Conservation (phyloP, 1,140 invertebrate genomes). For the Penaeus chinensis region DNA sequence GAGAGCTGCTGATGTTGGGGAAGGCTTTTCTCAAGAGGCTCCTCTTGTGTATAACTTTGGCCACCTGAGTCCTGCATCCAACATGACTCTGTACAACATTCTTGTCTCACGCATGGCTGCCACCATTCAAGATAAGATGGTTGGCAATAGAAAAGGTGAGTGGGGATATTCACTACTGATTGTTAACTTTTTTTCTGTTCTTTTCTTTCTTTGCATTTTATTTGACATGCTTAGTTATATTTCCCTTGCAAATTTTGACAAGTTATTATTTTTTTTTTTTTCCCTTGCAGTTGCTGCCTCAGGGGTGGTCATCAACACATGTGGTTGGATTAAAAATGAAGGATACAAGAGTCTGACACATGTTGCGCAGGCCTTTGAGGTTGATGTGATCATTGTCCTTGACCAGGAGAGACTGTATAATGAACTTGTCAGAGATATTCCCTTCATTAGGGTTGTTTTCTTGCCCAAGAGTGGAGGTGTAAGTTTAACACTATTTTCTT, state of each 20-base stretch:
- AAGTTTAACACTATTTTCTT: slow-evolving; percentile 42
- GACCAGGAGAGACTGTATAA: slow-evolving; percentile 97
- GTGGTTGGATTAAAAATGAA: slow-evolving; percentile 94
- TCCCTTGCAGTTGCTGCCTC: slow-evolving; percentile 80
- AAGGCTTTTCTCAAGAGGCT: slow-evolving; percentile 91
- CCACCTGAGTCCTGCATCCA: slow-evolving; percentile 81
- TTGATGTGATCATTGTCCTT: slow-evolving; percentile 93
- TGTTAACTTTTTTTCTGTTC: slow-evolving; percentile 18
- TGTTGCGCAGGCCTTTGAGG: slow-evolving; percentile 92
- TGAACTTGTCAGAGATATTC: slow-evolving; percentile 93
- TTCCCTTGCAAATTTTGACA: background rate
- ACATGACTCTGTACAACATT: slow-evolving; percentile 87
- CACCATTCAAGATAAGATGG: slow-evolving; percentile 85
- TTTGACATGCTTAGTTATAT: background rate
- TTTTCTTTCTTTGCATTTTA: background rate
- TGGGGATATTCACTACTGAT: background rate
- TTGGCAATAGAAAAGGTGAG: slow-evolving; percentile 85
- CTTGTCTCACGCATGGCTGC: slow-evolving; percentile 87
- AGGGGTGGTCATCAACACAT: slow-evolving; percentile 98
- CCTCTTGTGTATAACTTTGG: slow-evolving; percentile 96
- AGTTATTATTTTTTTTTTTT: slow-evolving; percentile 57
- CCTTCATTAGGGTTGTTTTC: slow-evolving; percentile 93
- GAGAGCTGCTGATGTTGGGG: slow-evolving; percentile 89
- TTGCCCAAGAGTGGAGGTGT: slow-evolving; percentile 97
- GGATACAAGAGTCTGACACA: slow-evolving; percentile 87